Evolutionary conservation across 2,797 vertebrate species (phyloP).

Genomic region (Gadopsis bispinosus): DNA sequence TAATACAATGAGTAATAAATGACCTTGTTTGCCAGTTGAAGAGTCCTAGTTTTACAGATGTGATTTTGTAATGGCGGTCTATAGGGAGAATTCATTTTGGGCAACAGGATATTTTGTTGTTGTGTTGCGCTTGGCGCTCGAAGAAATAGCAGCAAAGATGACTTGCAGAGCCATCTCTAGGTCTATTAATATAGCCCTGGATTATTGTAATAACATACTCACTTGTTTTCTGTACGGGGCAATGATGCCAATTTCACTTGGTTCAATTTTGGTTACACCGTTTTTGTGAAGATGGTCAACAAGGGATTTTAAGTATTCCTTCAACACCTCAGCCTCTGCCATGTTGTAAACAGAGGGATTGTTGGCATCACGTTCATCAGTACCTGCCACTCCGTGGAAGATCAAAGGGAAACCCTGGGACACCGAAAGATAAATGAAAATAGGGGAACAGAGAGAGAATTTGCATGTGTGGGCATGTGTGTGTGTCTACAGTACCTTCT

Average conservation of each 20-base stretch:
- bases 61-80: not conserved
- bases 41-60: not conserved
- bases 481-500: slow-evolving; percentile 72
- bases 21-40: not conserved
- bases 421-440: not conserved
- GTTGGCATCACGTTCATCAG: slow-evolving; percentile 83
- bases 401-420: slow-evolving; percentile 91
- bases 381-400: slow-evolving; percentile 90
- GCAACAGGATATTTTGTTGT: not conserved
- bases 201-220: slow-evolving; percentile 20
- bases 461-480: not conserved
- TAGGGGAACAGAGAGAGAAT: not conserved
- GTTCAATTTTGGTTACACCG: slow-evolving; percentile 76
- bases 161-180: not conserved
- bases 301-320: slow-evolving; percentile 86
- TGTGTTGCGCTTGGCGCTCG: not conserved
- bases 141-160: not conserved
- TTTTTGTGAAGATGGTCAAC: slow-evolving; percentile 82
- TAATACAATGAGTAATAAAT: not conserved
- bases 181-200: not conserved
- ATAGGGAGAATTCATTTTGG: not conserved
- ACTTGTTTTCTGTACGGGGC: slow-evolving; percentile 94
- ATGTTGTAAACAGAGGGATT: slow-evolving; percentile 91
- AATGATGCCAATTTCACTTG: slow-evolving; percentile 89
- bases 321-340: slow-evolving; percentile 84